Percentiles rank a stretch among this genome's conserved stretches.
phyloP scores from a whole-genome alignment of 1,140 invertebrate genomes.

The Magallana gigas region DNA sequence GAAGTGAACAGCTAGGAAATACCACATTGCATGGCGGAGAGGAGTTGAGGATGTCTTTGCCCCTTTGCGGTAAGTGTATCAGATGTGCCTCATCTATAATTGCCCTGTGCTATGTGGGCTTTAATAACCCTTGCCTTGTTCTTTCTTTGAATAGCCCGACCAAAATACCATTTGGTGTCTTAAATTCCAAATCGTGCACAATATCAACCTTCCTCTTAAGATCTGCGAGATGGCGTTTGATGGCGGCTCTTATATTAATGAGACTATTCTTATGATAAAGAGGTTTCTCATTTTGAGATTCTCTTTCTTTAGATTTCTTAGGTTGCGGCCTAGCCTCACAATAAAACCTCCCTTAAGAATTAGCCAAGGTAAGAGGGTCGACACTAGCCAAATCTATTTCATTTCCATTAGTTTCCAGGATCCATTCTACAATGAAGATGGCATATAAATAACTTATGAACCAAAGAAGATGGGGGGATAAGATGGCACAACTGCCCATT shows the following conservation, averaged over 20 bases:
- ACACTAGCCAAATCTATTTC: not conserved
- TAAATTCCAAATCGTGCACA: slow-evolving; percentile 27
- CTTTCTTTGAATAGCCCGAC: slow-evolving; percentile 47
- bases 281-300: not conserved
- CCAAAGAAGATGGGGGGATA: no score
- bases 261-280: not conserved
- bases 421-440: not conserved
- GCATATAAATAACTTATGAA: no score
- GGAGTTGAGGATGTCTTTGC: not conserved
- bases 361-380: not conserved
- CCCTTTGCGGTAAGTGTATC: slow-evolving; percentile 31
- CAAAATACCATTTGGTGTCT: slow-evolving; percentile 26
- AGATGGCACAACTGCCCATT: no score
- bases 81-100: slow-evolving; percentile 25
- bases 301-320: not conserved
- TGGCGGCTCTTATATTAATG: not conserved
- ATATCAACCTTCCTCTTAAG: slow-evolving; percentile 46
- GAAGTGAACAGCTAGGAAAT: slow-evolving; percentile 9
- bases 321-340: not conserved
- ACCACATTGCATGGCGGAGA: slow-evolving; percentile 39
- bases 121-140: not conserved
- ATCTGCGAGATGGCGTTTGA: slow-evolving; percentile 47
- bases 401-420: not conserved
- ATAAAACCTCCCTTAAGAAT: not conserved
- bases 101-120: slow-evolving; percentile 45